Base-by-base conservation (phyloP, 2,113 vertebrate species). In the Centropristis striata region DNA sequence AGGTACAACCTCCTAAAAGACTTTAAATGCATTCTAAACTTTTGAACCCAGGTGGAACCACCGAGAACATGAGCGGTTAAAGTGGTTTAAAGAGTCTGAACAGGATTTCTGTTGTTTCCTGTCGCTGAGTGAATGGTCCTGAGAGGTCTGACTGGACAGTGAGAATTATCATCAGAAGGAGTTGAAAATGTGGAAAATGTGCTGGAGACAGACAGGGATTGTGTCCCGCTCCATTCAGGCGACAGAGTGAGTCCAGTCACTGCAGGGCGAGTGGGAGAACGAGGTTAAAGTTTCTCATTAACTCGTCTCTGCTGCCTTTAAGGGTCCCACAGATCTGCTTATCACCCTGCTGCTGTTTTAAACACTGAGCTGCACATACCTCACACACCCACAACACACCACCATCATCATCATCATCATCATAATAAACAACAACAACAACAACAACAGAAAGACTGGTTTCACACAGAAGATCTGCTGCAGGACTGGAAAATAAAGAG, bases 321-420 rank as follows among this genome's bases (percentile, higher is more conserved):
- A 80, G 64, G 69, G 23, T 50, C 25, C 53, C 3, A 2, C 27
- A 1, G 10, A 9, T n/a, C 80, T 57, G 53, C 27, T 89, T 72
- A 83, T 90, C 20, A 47, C 66, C n/a, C 47, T 0, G 65, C 61
- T 81, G 84, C 80, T 71, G 88, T 4, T 81, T 87, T 89, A 84
- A 89, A 70, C 78, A 71, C 20, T 0, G n/a, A 67, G 73, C 65
- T 16, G 21, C 12, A 66, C 66, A 85, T 73, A 66, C 25, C 53
- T 16, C 42, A 39, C 67, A 75, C 83, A 49, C 85, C 79, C 80
- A 75, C 88, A 25, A 14, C 66, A 53, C 64, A 27, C 54, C 6
- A 47, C 21, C 65, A 42, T 2, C 23, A 15, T 16, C 81, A 36
- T 4, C 41, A 42, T 42, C 10, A 28, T 5, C 75, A 37, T 61